Evolutionary conservation across 1,140 invertebrate genomes (phyloP).

Genomic region (Tetragonula clypearis): DNA sequence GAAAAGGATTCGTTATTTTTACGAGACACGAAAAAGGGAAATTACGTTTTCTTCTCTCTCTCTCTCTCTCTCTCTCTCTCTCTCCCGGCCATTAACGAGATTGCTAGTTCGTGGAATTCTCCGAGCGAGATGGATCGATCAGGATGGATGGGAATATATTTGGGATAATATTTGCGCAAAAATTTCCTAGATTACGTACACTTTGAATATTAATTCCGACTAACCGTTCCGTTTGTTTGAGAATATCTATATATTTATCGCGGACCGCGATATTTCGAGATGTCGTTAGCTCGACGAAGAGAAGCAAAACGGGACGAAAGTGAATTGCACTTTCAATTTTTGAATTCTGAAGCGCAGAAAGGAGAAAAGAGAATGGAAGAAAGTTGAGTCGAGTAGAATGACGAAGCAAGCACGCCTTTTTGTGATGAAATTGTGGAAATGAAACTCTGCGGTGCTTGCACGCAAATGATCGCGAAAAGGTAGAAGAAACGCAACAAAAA

Average conservation of each 20-base stretch:
- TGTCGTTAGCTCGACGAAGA: too few relatives aligned
- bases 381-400: not conserved
- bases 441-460: conserved; percentile 7
- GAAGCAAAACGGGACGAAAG: too few relatives aligned
- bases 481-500: conserved; percentile 45
- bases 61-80: too few relatives aligned
- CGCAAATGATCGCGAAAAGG: conserved; percentile 46
- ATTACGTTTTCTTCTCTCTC: not conserved
- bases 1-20: not conserved
- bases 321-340: not conserved
- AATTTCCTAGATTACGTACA: not conserved
- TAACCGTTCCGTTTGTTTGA: not conserved
- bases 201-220: not conserved
- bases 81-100: conserved; percentile 3
- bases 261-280: too few relatives aligned
- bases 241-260: too few relatives aligned
- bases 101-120: not conserved
- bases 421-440: not conserved
- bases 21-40: not conserved
- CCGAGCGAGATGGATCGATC: conserved; percentile 27
- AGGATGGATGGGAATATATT: not conserved
- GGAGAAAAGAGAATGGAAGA: not conserved
- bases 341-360: not conserved
- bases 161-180: not conserved
- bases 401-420: not conserved